These are phyloP conservation scores for Panagrolaimus sp. DNA, from an alignment of 1,140 invertebrate genomes.

Conservation along the genomic window DNA sequence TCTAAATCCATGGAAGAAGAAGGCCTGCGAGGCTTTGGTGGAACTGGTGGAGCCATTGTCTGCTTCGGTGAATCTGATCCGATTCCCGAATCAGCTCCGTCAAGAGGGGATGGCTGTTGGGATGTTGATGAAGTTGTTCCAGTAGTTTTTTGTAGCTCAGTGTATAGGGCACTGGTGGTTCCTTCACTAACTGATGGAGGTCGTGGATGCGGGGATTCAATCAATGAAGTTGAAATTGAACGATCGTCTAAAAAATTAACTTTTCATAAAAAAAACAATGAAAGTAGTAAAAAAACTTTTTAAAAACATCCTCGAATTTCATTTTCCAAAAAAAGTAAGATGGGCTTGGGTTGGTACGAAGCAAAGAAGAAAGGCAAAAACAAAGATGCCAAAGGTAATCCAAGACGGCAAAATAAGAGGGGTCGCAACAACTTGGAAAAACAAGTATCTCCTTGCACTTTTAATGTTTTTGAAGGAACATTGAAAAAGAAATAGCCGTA, in stretches of 20 bases:
- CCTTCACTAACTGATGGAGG: conserved; percentile 11
- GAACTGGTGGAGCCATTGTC: conserved; percentile 41
- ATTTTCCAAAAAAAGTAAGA: not conserved
- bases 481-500: too few relatives aligned
- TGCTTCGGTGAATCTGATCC: conserved; percentile 46
- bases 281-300: not conserved
- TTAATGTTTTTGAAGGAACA: too few relatives aligned
- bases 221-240: conserved; percentile 32
- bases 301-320: not conserved
- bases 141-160: conserved; percentile 23
- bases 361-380: not conserved
- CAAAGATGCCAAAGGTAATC: too few relatives aligned
- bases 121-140: conserved; percentile 10
- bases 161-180: conserved; percentile 8
- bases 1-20: conserved; percentile 20
- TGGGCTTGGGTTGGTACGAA: not conserved
- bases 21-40: conserved; percentile 41
- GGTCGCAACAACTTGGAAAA: too few relatives aligned
- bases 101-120: conserved; percentile 18
- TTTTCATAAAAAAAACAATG: not conserved
- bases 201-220: not conserved
- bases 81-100: conserved; percentile 49
- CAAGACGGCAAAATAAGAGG: too few relatives aligned
- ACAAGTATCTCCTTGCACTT: too few relatives aligned
- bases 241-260: conserved; percentile 35